Evolutionary conservation across 2,797 vertebrate genomes (phyloP).

Genomic region (Hozukius guyotensis): DNA sequence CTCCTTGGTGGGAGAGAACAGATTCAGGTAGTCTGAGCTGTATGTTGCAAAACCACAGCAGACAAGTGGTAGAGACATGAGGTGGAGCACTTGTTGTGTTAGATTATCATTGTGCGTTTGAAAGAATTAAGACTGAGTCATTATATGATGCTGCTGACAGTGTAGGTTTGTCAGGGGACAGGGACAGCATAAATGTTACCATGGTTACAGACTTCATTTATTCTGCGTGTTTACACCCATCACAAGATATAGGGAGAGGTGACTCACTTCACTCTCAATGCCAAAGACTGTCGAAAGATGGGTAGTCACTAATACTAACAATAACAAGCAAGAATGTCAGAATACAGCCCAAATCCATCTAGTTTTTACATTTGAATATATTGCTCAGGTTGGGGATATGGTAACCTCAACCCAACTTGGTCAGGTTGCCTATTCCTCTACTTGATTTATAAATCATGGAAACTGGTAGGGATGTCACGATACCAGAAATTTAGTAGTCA

Average conservation of each 20-base stretch:
- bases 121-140: not conserved
- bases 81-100: not conserved
- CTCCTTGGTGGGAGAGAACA: conserved; percentile 21
- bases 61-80: conserved; percentile 1
- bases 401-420: not conserved
- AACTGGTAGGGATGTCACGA: not conserved
- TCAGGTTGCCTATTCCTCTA: not conserved
- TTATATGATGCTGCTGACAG: not conserved
- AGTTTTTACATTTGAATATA: too few species aligned
- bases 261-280: not conserved
- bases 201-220: not conserved
- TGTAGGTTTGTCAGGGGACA: not conserved
- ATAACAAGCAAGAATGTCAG: not conserved
- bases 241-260: not conserved
- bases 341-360: not conserved
- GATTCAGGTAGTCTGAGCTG: conserved; percentile 16
- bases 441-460: not conserved
- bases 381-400: fast-evolving
- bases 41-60: conserved; percentile 5
- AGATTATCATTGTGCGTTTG: conserved; percentile 14
- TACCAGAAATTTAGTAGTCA: too few species aligned
- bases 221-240: not conserved
- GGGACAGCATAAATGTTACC: not conserved
- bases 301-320: not conserved
- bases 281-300: not conserved